phyloP scores from a whole-genome alignment of 1,140 invertebrate species.

The Venturia canescens region DNA sequence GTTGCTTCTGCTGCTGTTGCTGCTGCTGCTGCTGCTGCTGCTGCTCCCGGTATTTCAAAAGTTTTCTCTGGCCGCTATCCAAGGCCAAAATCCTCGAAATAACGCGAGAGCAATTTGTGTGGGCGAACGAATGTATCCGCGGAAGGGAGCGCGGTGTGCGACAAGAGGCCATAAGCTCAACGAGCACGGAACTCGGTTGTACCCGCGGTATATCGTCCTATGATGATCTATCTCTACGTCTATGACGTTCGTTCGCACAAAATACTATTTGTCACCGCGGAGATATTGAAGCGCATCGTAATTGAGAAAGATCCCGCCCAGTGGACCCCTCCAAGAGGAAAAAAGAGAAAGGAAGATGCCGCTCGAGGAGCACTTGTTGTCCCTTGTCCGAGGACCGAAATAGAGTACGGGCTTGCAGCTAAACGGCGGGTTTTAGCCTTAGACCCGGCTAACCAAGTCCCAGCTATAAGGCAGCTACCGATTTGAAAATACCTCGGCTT shows the following conservation, averaged over 20 bases:
- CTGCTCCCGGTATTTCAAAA: slow-evolving; percentile 65
- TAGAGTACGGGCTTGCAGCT: slow-evolving; percentile 39
- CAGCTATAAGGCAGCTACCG: slow-evolving; percentile 26
- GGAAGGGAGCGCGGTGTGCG: background rate
- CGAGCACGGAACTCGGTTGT: background rate
- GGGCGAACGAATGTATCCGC: slow-evolving; percentile 53
- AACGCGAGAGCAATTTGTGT: slow-evolving; percentile 69
- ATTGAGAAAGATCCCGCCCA: too few relatives aligned
- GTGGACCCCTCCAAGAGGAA: background rate
- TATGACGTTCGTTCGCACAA: too few relatives aligned
- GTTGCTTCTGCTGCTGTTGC: too few relatives aligned
- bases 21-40: too few relatives aligned
- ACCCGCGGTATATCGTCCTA: background rate
- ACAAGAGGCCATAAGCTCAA: too few relatives aligned
- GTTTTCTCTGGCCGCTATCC: slow-evolving; percentile 69
- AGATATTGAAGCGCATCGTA: too few relatives aligned
- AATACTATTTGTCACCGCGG: too few relatives aligned
- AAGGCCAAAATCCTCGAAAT: slow-evolving; percentile 71
- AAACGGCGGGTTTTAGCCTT: slow-evolving; percentile 43
- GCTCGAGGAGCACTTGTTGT: too few relatives aligned
- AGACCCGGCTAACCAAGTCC: slow-evolving; percentile 43
- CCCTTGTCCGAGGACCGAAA: slow-evolving; percentile 28
- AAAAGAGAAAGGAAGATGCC: background rate
- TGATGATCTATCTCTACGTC: too few relatives aligned
- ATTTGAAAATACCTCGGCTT: slow-evolving; percentile 53